Base-by-base conservation (phyloP, 2,797 vertebrate species). In the Periparus ater region DNA sequence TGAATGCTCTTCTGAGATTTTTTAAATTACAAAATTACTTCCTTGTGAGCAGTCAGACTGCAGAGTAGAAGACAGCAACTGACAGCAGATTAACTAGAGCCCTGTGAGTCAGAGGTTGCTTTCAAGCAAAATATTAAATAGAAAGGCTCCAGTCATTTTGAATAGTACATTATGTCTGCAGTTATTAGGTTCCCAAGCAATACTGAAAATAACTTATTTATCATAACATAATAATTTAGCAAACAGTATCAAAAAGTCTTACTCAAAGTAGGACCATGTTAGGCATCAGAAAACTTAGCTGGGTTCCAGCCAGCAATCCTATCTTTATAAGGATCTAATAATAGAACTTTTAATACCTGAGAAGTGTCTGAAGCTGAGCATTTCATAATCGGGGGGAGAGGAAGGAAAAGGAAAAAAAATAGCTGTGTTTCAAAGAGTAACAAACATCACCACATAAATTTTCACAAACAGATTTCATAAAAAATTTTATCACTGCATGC, bases 261-360 rank as follows among this genome's bases (percentile, higher is more conserved):
- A 58, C 25, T 62, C 62, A 55, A 84, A 66, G 26, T 72, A 60
- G 9, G 30, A 42, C 32, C 27, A 47, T 32, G n/a, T 48, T 61
- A 66, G 19, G 17, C 23, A 60, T 67, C 10, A 57, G 53, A 54
- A 85, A 88, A 27, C 38, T 81, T 88, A 85, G 53, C 65, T 62
- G 62, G 57, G 53, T 58, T 95, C 65, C 74, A 23, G 13, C 12
- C 86, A 91, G 68, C 50, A 54, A 62, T 22, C 5, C 32, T 54
- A 62, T 32, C 17, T 71, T 6, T 13, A 20, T 61, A 65, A 68
- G 25, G 50, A 66, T 61, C 21, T 63, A 44, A 51, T 19, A 20
- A 71, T 44, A 62, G 3, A 57, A 92, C 34, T 51, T 85, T 42
- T 45, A 95, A 95, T 90, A 95, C 93, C 94, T 95, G 91, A 96